Evolutionary conservation across 2,888 invertebrate species (phyloP).

Genomic region (Lasioglossum lativentre): DNA sequence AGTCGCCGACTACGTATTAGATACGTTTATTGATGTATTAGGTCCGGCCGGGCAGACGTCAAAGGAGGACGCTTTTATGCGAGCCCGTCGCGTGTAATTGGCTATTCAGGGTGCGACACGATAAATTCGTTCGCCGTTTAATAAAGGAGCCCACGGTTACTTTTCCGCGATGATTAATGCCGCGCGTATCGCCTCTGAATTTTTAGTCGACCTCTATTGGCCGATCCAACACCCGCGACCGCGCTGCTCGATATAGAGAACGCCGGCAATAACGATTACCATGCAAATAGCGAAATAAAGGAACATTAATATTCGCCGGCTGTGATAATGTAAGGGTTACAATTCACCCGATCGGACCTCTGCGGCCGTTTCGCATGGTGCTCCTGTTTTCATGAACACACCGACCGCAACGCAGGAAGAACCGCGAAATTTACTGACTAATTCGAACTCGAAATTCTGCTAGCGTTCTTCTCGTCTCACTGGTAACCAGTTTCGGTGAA

Average conservation of each 20-base stretch:
- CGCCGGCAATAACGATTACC: conserved; percentile 3
- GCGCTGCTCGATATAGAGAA: background rate
- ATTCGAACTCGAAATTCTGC: conserved; percentile 13
- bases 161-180: conserved; percentile 9
- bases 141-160: background rate
- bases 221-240: conserved; percentile 1
- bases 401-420: conserved; percentile 11
- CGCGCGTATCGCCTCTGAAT: conserved; percentile 6
- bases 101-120: conserved; percentile 4
- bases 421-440: conserved; percentile 23
- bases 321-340: conserved; percentile 17
- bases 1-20: too few relatives aligned
- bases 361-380: background rate
- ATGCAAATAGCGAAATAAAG: conserved; percentile 23
- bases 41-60: background rate
- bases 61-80: background rate
- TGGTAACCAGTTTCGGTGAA: background rate
- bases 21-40: background rate
- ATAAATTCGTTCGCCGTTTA: conserved; percentile 21
- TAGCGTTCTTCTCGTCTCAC: background rate
- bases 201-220: background rate
- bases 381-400: conserved; percentile 22
- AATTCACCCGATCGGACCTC: background rate
- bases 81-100: conserved; percentile 1
- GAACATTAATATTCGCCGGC: conserved; percentile 16